These are phyloP conservation scores for Conus canariensis DNA, from an alignment of 2,888 invertebrate genomes.

Conservation along the genomic window DNA sequence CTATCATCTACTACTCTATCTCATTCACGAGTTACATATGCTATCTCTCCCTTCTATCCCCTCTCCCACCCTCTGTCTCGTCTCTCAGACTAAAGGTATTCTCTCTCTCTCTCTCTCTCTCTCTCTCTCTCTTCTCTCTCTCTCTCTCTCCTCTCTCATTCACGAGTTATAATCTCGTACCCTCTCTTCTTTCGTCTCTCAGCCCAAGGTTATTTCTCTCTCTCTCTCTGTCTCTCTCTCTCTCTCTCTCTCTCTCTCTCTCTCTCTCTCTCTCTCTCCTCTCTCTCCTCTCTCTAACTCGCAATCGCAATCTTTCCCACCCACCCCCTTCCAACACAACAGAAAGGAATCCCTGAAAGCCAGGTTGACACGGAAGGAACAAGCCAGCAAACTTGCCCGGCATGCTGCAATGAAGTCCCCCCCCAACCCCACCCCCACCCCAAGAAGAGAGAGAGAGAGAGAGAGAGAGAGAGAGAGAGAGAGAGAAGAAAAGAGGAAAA, in stretches of 20 bases:
- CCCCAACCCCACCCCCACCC: too few relatives aligned
- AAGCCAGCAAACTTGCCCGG: too few relatives aligned
- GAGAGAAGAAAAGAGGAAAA: neutral
- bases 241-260: neutral
- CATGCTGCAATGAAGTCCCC: too few relatives aligned
- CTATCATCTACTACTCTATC: neutral
- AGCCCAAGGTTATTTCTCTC: neutral
- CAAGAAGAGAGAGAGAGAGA: neutral
- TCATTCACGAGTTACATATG: neutral
- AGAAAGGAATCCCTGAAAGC: too few relatives aligned
- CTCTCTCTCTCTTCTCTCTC: neutral
- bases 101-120: conserved; percentile 8
- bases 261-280: neutral
- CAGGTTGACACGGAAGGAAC: too few relatives aligned
- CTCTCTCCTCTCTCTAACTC: neutral
- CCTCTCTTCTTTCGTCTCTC: too few relatives aligned
- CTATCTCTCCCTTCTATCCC: neutral
- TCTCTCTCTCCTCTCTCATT: neutral
- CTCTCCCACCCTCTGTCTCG: neutral
- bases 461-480: neutral
- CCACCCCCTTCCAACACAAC: neutral
- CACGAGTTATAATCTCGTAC: neutral
- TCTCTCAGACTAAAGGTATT: too few relatives aligned
- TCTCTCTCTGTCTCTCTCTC: neutral
- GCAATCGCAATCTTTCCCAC: neutral